Evolutionary conservation across 2,888 invertebrate species (phyloP).

Genomic region (Aricia artaxerxes): DNA sequence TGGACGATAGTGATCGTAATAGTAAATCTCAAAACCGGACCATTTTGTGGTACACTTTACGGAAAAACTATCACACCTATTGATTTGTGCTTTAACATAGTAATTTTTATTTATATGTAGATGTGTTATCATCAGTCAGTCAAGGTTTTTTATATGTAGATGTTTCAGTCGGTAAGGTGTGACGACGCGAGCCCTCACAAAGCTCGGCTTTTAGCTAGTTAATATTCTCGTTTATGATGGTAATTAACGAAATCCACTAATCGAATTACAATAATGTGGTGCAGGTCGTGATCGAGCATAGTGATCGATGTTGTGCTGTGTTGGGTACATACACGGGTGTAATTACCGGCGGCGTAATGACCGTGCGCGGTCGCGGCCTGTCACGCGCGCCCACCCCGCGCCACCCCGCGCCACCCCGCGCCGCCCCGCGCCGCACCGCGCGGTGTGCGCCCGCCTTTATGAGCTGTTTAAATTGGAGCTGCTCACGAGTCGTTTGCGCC

Average conservation of each 20-base stretch:
- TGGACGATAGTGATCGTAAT: neutral
- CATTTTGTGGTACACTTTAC: too few relatives aligned
- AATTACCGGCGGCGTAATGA: constrained; percentile 21
- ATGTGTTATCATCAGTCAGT: too few relatives aligned
- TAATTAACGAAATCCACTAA: neutral
- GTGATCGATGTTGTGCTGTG: constrained; percentile 21
- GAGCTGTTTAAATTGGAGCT: constrained; percentile 26
- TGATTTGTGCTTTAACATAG: too few relatives aligned
- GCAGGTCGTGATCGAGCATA: constrained; percentile 29
- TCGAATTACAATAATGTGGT: neutral
- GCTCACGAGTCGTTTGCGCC: constrained; percentile 4
- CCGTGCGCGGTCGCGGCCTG: constrained; percentile 1
- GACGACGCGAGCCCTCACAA: too few relatives aligned
- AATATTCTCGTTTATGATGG: neutral
- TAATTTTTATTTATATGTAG: too few relatives aligned
- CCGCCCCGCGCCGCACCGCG: neutral
- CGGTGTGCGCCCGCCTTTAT: neutral
- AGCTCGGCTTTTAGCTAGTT: too few relatives aligned
- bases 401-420: too few relatives aligned
- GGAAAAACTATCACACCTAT: too few relatives aligned
- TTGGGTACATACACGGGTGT: constrained; percentile 20
- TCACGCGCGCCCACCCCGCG: constrained; percentile 6
- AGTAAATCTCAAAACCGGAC: too few relatives aligned
- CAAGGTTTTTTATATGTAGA: too few relatives aligned
- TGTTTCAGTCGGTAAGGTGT: too few relatives aligned